Evolutionary conservation across 1,140 invertebrate genomes (phyloP).

Genomic region (Pararge aegeria): DNA sequence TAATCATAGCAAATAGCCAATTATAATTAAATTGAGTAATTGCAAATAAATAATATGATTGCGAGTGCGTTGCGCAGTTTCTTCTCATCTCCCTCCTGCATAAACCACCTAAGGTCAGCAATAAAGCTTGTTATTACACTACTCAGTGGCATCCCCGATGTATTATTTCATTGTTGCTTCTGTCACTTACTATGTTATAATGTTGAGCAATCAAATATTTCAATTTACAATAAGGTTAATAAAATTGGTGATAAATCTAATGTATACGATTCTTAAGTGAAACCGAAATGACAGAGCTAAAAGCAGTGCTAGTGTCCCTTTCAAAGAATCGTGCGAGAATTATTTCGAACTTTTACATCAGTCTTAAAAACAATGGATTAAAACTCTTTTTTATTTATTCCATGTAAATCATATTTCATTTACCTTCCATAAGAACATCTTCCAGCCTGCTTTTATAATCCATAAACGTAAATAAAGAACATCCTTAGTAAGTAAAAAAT

Average conservation of each 20-base stretch:
- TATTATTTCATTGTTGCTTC: neutral
- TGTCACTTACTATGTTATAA: conserved; percentile 5
- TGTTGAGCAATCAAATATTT: neutral
- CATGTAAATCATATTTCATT: neutral
- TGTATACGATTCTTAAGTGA: too few species aligned
- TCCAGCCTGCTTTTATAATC: conserved; percentile 28
- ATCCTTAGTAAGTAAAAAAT: conserved; percentile 50
- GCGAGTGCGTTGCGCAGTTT: too few species aligned
- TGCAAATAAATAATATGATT: too few species aligned
- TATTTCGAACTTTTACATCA: too few species aligned
- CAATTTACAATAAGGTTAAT: neutral
- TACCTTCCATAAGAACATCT: neutral
- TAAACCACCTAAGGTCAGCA: neutral
- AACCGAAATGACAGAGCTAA: too few species aligned
- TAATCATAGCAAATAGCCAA: too few species aligned
- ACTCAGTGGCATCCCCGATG: neutral
- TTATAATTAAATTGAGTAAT: too few species aligned
- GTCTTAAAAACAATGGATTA: too few species aligned
- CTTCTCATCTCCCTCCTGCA: neutral
- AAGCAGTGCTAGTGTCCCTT: too few species aligned
- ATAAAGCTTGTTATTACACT: neutral
- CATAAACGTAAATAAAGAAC: conserved; percentile 36
- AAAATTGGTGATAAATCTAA: too few species aligned
- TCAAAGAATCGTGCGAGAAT: too few species aligned
- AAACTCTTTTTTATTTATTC: too few species aligned